Evolutionary conservation across 2,797 vertebrate genomes (phyloP).

Genomic region (Chromobotia macracanthus): DNA sequence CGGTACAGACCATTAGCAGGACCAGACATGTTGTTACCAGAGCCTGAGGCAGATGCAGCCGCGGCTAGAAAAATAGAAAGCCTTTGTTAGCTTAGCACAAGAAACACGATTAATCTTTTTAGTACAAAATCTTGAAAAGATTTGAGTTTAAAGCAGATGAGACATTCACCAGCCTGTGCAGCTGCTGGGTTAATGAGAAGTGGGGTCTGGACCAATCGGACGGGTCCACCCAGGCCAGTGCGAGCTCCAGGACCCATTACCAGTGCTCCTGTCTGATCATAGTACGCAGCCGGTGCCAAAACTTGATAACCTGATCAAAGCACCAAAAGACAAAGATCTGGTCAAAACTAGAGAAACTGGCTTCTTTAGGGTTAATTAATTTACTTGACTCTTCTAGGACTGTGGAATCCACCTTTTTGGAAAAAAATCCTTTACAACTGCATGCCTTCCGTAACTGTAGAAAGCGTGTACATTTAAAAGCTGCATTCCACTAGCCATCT

Average conservation of each 20-base stretch:
- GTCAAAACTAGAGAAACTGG: neutral
- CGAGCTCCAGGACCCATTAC: conserved; percentile 94
- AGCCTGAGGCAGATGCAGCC: conserved; percentile 89
- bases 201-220: conserved; percentile 93
- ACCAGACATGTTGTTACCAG: conserved; percentile 89
- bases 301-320: conserved; percentile 89
- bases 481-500: too few relatives aligned
- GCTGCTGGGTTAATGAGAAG: conserved; percentile 95
- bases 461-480: too few relatives aligned
- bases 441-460: too few relatives aligned
- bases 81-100: neutral
- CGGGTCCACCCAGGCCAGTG: conserved; percentile 88
- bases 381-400: neutral
- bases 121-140: neutral
- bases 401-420: neutral
- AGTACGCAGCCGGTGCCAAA: conserved; percentile 94
- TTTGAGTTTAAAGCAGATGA: neutral
- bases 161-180: conserved; percentile 90
- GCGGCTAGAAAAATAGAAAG: conserved; percentile 68
- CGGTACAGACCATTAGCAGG: conserved; percentile 92
- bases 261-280: conserved; percentile 94
- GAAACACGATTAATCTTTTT: neutral
- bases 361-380: too few relatives aligned
- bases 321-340: neutral
- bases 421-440: too few relatives aligned